A percentile compares a stretch with the other conserved stretches of the same genome.
Conservation (phyloP, 2,797 vertebrate genomes). For the Chrosomus eos region DNA sequence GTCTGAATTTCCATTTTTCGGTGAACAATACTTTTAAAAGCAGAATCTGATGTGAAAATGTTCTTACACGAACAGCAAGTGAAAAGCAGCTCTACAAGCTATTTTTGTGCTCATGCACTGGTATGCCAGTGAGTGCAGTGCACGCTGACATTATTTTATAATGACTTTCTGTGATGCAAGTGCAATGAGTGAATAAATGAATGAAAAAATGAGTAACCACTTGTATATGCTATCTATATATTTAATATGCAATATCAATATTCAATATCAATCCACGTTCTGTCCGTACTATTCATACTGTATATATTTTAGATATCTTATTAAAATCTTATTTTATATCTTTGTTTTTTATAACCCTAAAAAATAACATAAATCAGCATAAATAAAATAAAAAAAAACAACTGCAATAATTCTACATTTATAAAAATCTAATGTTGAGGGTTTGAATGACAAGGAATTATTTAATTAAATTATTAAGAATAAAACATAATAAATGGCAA, state of each 20-base stretch:
- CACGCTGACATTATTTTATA: background rate
- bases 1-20: background rate
- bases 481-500: background rate
- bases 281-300: background rate
- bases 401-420: background rate
- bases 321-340: background rate
- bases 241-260: background rate
- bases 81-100: background rate
- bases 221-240: background rate
- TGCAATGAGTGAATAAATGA: background rate
- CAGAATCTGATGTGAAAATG: conserved; percentile 15
- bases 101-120: background rate
- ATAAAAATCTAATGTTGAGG: background rate
- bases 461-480: background rate
- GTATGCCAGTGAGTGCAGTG: background rate
- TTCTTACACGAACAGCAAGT: background rate
- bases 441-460: background rate
- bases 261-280: background rate
- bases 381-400: background rate
- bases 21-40: background rate
- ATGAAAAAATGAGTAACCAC: background rate
- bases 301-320: background rate
- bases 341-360: background rate
- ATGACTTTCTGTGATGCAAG: background rate
- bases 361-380: background rate